Evolutionary conservation across 2,797 vertebrate species (phyloP).

Genomic region (Margarornis squamiger): DNA sequence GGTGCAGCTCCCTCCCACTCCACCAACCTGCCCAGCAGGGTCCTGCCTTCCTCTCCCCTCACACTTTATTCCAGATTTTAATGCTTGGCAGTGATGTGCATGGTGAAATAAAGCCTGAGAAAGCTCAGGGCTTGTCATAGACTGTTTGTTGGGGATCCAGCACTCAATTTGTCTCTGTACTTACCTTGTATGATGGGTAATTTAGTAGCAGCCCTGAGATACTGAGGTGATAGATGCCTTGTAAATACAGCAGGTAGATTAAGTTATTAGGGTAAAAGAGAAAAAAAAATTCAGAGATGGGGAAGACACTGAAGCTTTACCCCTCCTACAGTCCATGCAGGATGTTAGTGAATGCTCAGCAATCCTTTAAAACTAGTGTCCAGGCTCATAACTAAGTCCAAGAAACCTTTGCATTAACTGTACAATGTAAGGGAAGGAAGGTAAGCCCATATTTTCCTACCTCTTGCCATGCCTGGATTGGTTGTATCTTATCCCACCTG

Average conservation of each 20-base stretch:
- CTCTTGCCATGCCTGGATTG: not conserved
- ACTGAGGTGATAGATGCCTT: not conserved
- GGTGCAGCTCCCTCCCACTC: not conserved
- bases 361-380: not conserved
- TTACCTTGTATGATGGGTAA: not conserved
- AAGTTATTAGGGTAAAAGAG: not conserved
- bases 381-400: not conserved
- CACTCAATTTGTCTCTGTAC: not conserved
- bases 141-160: not conserved
- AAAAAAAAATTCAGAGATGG: not conserved
- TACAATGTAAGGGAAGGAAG: not conserved
- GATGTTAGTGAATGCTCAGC: not conserved
- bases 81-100: not conserved
- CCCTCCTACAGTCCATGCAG: accelerated
- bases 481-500: not conserved
- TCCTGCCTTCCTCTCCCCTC: not conserved
- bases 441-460: not conserved
- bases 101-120: not conserved
- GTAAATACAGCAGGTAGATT: slow-evolving; percentile 12
- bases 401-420: not conserved
- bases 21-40: not conserved
- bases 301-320: not conserved
- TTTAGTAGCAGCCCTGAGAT: not conserved
- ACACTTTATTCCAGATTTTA: not conserved
- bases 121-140: not conserved